These are phyloP conservation scores for Aphelocoma coerulescens DNA, from an alignment of 2,113 vertebrate species.

Conservation along the genomic window DNA sequence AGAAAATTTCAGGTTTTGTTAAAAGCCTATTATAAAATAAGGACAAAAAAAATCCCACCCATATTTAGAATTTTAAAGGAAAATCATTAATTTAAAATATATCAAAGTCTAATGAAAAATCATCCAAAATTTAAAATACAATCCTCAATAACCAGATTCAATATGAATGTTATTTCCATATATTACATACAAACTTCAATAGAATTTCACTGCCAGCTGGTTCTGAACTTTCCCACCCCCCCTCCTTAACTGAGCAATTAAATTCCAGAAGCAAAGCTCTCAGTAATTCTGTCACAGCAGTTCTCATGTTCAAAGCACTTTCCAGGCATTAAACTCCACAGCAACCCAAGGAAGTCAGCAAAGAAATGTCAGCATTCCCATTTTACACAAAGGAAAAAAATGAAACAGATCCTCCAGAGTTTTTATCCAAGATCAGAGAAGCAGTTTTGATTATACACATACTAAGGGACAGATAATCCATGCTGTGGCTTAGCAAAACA, in stretches of 20 bases:
- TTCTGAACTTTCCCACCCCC: background rate
- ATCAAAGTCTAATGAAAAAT: background rate
- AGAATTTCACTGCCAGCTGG: slow-evolving; percentile 21
- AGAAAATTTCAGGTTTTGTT: background rate
- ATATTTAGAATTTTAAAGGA: background rate
- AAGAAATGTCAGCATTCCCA: slow-evolving; percentile 23
- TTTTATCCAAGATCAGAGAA: slow-evolving; percentile 30
- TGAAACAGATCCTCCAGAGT: background rate
- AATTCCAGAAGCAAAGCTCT: background rate
- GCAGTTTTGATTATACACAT: slow-evolving; percentile 15
- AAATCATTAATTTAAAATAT: background rate
- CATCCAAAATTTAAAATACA: background rate
- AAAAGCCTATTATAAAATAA: background rate
- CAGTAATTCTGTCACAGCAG: slow-evolving; percentile 21
- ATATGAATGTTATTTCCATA: background rate
- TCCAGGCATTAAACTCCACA: background rate
- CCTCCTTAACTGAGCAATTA: slow-evolving; percentile 17
- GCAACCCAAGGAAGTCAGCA: background rate
- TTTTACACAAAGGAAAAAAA: slow-evolving; percentile 27
- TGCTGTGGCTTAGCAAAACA: background rate
- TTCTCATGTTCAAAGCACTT: slow-evolving; percentile 26
- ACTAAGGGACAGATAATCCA: slow-evolving; percentile 5
- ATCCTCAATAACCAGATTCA: background rate
- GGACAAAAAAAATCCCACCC: background rate
- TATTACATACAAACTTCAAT: background rate